These are phyloP conservation scores for Hyles lineata DNA, from an alignment of 2,888 invertebrate species.

Conservation along the genomic window DNA sequence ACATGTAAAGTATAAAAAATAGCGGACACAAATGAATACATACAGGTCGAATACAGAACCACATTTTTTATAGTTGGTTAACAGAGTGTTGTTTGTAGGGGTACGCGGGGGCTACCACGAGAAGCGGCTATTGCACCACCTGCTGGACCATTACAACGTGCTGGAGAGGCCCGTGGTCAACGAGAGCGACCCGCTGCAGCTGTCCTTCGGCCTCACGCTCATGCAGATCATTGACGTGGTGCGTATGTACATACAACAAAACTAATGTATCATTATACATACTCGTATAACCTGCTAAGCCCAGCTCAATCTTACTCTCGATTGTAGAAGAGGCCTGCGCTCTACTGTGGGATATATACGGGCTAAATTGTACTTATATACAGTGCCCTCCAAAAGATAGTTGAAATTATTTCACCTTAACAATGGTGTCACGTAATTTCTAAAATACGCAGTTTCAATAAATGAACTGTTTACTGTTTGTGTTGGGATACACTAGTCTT, in stretches of 20 bases:
- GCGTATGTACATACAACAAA: slow-evolving; percentile 72
- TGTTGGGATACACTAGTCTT: no score
- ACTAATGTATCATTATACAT: not conserved
- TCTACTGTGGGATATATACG: not conserved
- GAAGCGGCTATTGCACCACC: slow-evolving; percentile 95
- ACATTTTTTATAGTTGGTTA: not conserved
- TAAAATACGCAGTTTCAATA: no score
- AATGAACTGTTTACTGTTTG: no score
- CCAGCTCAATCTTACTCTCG: not conserved
- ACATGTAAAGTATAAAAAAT: no score
- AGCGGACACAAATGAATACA: no score
- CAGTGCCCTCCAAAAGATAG: no score
- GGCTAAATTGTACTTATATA: not conserved
- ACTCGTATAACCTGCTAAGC: not conserved
- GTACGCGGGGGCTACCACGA: slow-evolving; percentile 95
- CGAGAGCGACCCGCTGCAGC: slow-evolving; percentile 97
- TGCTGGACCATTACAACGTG: slow-evolving; percentile 96
- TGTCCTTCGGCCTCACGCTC: slow-evolving; percentile 97
- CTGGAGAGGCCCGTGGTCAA: slow-evolving; percentile 97
- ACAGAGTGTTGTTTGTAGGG: slow-evolving; percentile 71
- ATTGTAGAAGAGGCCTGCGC: not conserved
- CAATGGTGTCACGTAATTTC: no score
- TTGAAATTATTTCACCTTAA: no score
- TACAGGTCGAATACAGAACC: no score
- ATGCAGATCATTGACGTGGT: slow-evolving; percentile 99